phyloP scores from a whole-genome alignment of 2,113 vertebrate species.

The Rhinogobius similis region DNA sequence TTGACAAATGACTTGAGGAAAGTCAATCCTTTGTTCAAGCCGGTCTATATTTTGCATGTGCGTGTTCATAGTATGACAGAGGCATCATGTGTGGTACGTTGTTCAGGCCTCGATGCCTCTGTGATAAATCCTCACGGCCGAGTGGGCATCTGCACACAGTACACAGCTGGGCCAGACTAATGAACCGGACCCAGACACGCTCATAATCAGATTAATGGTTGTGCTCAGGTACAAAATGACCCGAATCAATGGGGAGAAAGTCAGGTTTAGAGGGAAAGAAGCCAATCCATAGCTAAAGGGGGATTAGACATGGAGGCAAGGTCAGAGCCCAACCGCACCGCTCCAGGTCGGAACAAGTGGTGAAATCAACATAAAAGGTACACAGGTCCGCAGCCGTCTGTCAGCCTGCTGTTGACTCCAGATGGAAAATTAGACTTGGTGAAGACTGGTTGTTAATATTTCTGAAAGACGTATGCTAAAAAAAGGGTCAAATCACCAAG shows the following conservation, averaged over 20 bases:
- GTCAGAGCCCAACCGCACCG: constrained; percentile 50
- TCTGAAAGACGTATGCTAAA: constrained; percentile 36
- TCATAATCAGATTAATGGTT: constrained; percentile 77
- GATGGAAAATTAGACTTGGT: constrained; percentile 48
- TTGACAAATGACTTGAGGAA: not conserved
- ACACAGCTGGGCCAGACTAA: constrained; percentile 73
- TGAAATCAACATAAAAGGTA: constrained; percentile 40
- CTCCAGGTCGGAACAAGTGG: constrained; percentile 40
- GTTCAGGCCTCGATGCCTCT: constrained; percentile 72
- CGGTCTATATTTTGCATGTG: constrained; percentile 14
- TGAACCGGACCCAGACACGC: constrained; percentile 71
- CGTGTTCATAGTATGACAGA: constrained; percentile 1
- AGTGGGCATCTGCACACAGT: constrained; percentile 70
- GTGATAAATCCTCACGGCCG: constrained; percentile 73
- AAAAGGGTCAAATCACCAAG: constrained; percentile 47
- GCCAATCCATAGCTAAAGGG: constrained; percentile 45
- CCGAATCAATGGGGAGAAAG: constrained; percentile 68
- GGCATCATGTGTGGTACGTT: constrained; percentile 52
- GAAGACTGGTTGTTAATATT: constrained; percentile 44
- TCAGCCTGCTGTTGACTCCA: constrained; percentile 45
- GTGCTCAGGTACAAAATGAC: constrained; percentile 71
- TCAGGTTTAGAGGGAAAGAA: constrained; percentile 23
- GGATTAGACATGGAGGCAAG: constrained; percentile 56
- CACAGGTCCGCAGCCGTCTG: constrained; percentile 23
- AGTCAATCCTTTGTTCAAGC: constrained; percentile 18